Percentiles rank a stretch among this genome's conserved stretches.
Evolutionary conservation across 2,113 vertebrate genomes (phyloP).

Genomic region (Poeciliopsis retropinna): DNA sequence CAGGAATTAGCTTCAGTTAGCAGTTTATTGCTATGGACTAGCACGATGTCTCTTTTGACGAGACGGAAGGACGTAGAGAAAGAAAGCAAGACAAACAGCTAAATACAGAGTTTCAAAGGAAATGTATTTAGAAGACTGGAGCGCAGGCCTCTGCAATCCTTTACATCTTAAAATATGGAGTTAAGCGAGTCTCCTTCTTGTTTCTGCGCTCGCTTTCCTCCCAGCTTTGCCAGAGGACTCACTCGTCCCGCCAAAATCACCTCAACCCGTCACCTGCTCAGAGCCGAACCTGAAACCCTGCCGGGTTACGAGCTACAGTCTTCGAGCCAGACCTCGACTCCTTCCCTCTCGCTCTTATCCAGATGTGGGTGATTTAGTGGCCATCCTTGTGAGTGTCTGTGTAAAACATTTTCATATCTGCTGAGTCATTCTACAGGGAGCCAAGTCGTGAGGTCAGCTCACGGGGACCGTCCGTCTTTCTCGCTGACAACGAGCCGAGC

Average conservation of each 20-base stretch:
- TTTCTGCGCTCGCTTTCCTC: constrained; percentile 3
- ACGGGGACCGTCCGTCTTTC: constrained; percentile 54
- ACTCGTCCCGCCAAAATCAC: constrained; percentile 24
- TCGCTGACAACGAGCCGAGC: constrained; percentile 48
- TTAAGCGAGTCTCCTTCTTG: constrained; percentile 22
- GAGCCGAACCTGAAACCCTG: constrained; percentile 5
- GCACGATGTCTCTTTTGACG: neutral
- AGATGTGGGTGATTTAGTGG: constrained; percentile 42
- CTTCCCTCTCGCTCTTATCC: constrained; percentile 26
- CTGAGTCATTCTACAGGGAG: constrained; percentile 55
- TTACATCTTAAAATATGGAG: constrained; percentile 17
- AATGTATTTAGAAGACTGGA: neutral
- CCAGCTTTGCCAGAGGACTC: constrained; percentile 27
- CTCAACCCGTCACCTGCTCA: constrained; percentile 42
- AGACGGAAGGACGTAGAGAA: constrained; percentile 1
- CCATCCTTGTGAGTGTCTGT: constrained; percentile 26
- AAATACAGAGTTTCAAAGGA: neutral
- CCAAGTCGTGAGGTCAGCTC: constrained; percentile 57
- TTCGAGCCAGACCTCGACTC: constrained; percentile 4
- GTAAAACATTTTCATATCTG: constrained; percentile 29
- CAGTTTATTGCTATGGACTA: neutral
- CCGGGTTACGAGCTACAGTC: constrained; percentile 8
- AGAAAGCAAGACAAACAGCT: neutral
- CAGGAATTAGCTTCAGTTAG: constrained; percentile 25
- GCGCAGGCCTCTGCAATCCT: constrained; percentile 14